Base-by-base conservation (phyloP, 2,797 vertebrate species). In the Sebastes flavidus region DNA sequence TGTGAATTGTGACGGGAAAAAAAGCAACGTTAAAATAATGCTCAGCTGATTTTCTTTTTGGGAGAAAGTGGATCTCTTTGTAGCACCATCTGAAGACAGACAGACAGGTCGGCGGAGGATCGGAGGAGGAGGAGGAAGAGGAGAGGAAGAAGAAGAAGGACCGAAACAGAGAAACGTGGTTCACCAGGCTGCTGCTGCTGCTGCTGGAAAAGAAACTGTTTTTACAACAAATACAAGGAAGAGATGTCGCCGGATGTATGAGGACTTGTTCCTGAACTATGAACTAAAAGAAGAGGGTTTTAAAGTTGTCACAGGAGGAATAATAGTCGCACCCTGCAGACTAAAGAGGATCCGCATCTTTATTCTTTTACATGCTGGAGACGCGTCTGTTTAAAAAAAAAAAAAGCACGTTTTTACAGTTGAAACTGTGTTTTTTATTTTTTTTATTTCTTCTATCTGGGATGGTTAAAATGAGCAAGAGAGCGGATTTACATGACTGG, bases 291-390 rank as follows among this genome's bases (percentile, higher is more conserved):
- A 83, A 74, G 46, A 76, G 20, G 74, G 18, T 63, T 86, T 75
- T 71, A 83, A 95, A 95, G 90, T 95, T 93, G 76, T 62, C 79
- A 87, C 75, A 16, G 85, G 77, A 82, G 87, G 86, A 80, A 89
- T 87, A 82, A 87, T 0, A 87, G 89, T 87, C 90, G 90, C 90
- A 85, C 78, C 82, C 84, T 84, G 82, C 88, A 75, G 49, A 91
- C 87, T 42, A 14, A 49, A 81, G 83, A 92, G 89, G 91, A 94
- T 80, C 87, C 85, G 82, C 91, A 84, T 92, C 90, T 82, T 85
- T 14, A 83, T 78, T n/a, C 54, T 81, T 68, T 76, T 68, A 65
- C 81, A 27, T 72, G 80, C 38, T 42, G 84, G 80, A 88, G 72
- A 88, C 80, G 77, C 68, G 72, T 73, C 42, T 63, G 75, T 30